Conservation (phyloP, 2,113 vertebrate species). For the Struthio camelus region DNA sequence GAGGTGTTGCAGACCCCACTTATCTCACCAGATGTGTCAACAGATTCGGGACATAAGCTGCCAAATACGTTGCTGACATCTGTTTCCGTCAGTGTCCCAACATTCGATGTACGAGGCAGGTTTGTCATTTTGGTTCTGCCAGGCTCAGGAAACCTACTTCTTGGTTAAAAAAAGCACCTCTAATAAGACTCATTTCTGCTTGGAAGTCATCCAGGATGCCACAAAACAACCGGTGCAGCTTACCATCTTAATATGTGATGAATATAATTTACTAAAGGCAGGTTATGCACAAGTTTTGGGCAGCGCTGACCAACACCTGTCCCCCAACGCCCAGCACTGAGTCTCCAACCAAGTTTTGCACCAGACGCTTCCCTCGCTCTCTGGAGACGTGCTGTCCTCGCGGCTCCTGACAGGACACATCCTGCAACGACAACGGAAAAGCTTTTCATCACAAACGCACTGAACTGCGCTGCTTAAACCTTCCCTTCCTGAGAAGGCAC, state of each 20-base stretch:
- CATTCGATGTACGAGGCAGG: rapidly evolving
- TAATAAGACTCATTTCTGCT: rapidly evolving
- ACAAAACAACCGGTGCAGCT: background rate
- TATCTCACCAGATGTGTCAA: rapidly evolving
- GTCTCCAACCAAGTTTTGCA: background rate
- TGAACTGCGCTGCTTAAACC: background rate
- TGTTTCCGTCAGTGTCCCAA: background rate
- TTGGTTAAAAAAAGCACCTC: background rate
- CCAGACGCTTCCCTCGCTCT: background rate
- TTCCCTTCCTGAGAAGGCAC: background rate
- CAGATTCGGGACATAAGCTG: rapidly evolving
- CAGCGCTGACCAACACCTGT: background rate
- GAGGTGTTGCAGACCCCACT: background rate
- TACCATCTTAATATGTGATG: rapidly evolving
- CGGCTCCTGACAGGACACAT: rapidly evolving
- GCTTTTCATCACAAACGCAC: background rate
- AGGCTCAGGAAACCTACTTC: too few relatives aligned
- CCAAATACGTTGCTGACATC: rapidly evolving
- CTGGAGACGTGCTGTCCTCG: background rate
- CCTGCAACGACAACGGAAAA: background rate
- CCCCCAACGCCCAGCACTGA: background rate
- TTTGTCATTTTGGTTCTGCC: background rate
- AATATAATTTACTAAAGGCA: background rate
- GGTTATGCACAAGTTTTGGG: background rate
- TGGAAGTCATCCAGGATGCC: background rate